A percentile compares a stretch with the other conserved stretches of the same genome.
These are phyloP conservation scores for Ridgeia piscesae DNA, from an alignment of 1,140 invertebrate species.

Conservation along the genomic window DNA sequence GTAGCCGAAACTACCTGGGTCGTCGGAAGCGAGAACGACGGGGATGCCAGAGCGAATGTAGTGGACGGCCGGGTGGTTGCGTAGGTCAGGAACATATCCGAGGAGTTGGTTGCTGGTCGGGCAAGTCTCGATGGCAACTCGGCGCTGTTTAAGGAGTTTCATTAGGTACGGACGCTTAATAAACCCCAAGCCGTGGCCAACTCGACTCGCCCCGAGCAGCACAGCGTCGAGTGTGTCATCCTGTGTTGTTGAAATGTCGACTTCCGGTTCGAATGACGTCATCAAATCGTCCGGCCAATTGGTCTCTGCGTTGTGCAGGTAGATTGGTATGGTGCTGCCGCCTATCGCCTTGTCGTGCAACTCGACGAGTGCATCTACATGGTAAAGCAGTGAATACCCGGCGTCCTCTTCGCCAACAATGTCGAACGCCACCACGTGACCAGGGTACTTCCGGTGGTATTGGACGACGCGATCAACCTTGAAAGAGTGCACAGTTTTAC, in stretches of 20 bases:
- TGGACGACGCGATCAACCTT: slow-evolving; percentile 22
- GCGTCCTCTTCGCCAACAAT: slow-evolving; percentile 43
- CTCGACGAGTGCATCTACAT: slow-evolving; percentile 30
- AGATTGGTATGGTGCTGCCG: no score
- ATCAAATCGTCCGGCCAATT: no score
- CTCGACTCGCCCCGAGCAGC: slow-evolving; percentile 34
- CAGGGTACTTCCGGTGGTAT: slow-evolving; percentile 35
- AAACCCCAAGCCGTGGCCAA: slow-evolving; percentile 41
- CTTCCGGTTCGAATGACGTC: slow-evolving; percentile 18
- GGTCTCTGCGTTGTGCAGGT: no score
- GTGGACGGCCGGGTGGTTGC: slow-evolving; percentile 42
- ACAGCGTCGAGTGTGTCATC: slow-evolving; percentile 40
- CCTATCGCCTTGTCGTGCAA: slow-evolving; percentile 21
- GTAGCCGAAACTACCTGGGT: slow-evolving; percentile 42
- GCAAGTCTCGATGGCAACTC: no score
- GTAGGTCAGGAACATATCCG: slow-evolving; percentile 38
- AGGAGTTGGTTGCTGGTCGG: slow-evolving; percentile 41
- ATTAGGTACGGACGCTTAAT: slow-evolving; percentile 41
- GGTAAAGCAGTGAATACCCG: slow-evolving; percentile 39
- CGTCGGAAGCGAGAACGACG: no score
- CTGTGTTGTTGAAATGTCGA: slow-evolving; percentile 34
- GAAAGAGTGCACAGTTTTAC: no score
- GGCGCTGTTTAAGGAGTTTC: slow-evolving; percentile 32
- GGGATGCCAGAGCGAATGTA: no score
- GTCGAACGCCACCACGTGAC: slow-evolving; percentile 40